These are phyloP conservation scores for Heteromurus nitidus DNA, from an alignment of 2,888 invertebrate genomes.

Conservation along the genomic window DNA sequence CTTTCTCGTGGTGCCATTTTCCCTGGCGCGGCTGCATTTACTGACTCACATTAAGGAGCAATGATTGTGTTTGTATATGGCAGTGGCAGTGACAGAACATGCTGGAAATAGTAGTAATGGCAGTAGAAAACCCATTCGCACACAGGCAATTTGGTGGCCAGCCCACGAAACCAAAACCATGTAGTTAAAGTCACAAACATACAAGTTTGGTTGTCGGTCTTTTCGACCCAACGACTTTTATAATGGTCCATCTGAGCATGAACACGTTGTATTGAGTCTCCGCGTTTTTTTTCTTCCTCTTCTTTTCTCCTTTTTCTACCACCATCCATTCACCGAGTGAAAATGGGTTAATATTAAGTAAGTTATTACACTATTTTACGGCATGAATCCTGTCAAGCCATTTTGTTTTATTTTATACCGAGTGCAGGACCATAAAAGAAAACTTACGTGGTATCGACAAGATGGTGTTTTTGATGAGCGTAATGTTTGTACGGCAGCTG, in stretches of 20 bases:
- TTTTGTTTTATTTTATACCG: conserved; percentile 33
- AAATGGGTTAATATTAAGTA: conserved; percentile 56
- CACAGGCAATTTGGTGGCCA: conserved; percentile 42
- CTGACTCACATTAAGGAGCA: conserved; percentile 2
- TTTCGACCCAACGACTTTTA: conserved; percentile 12
- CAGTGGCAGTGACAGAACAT: conserved; percentile 39
- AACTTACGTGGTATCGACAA: conserved; percentile 52
- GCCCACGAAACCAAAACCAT: conserved; percentile 38
- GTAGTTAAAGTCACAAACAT: conserved; percentile 59
- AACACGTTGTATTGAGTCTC: background rate
- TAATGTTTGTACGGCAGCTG: conserved; percentile 54
- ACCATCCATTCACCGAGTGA: conserved; percentile 22
- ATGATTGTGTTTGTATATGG: conserved; percentile 34
- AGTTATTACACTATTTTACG: conserved; percentile 55
- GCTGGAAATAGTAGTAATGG: conserved; percentile 25
- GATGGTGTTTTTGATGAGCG: conserved; percentile 54
- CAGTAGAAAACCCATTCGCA: conserved; percentile 39
- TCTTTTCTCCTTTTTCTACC: background rate
- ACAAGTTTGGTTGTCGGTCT: conserved; percentile 43
- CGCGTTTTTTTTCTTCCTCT: background rate
- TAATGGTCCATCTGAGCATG: conserved; percentile 30
- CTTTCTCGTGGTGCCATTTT: conserved; percentile 4
- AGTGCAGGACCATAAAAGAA: conserved; percentile 16
- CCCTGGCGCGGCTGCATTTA: background rate
- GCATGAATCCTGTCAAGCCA: conserved; percentile 42